These are phyloP conservation scores for Helicolenus hilgendorfi DNA, from an alignment of 2,797 vertebrate species.

Conservation along the genomic window DNA sequence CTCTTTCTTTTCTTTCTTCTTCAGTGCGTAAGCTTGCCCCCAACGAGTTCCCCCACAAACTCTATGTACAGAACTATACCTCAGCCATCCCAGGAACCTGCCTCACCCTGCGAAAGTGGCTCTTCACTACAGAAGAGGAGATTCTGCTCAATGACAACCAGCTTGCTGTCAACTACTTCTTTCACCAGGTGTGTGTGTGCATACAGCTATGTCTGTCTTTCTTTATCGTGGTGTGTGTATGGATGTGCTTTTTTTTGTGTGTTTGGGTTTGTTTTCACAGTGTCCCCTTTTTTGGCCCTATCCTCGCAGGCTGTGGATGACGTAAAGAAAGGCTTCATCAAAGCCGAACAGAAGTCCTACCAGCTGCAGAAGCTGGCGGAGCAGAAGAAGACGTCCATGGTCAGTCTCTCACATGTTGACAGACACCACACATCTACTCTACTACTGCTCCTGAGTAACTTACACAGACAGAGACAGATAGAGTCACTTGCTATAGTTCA, in stretches of 20 bases:
- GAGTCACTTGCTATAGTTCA: background rate
- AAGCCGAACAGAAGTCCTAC: constrained; percentile 97
- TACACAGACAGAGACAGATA: background rate
- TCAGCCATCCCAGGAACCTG: constrained; percentile 97
- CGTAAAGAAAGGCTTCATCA: constrained; percentile 96
- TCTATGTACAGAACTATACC: constrained; percentile 99
- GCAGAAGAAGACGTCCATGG: constrained; percentile 97
- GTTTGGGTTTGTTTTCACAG: background rate
- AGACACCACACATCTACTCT: background rate
- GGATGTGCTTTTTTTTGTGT: background rate
- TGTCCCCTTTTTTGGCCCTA: background rate
- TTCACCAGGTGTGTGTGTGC: constrained; percentile 88
- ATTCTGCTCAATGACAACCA: constrained; percentile 97
- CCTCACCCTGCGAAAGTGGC: constrained; percentile 96
- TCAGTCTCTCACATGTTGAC: constrained; percentile 75
- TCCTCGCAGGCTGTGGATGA: constrained; percentile 94
- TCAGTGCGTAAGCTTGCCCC: constrained; percentile 96
- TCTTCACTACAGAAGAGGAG: constrained; percentile 97
- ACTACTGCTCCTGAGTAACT: background rate
- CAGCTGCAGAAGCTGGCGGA: constrained; percentile 97
- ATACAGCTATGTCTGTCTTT: background rate
- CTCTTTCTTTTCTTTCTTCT: constrained; percentile 60
- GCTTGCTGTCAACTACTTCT: constrained; percentile 96
- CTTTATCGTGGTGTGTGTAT: background rate
- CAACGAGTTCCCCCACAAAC: constrained; percentile 98